Conservation (phyloP, 2,113 vertebrate species). For the Amia ocellicauda region DNA sequence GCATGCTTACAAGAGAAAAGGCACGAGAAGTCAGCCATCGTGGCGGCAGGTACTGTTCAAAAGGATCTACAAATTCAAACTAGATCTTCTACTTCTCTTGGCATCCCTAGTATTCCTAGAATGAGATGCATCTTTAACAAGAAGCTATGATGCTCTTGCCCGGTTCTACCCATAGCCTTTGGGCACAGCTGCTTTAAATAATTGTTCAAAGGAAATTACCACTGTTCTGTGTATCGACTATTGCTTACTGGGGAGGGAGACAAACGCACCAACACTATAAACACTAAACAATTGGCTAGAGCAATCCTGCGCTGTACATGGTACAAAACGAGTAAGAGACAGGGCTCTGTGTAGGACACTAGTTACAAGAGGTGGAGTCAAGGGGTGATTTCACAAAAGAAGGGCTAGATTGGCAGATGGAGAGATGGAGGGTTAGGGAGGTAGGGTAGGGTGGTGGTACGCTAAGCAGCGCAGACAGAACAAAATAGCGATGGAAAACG, state of each 20-base stretch:
- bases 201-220: constrained; percentile 23
- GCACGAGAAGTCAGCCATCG: too few relatives aligned
- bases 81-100: too few relatives aligned
- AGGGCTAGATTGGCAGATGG: too few relatives aligned
- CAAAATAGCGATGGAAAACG: neutral
- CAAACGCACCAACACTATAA: constrained; percentile 27
- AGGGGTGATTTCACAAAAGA: too few relatives aligned
- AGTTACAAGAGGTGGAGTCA: too few relatives aligned
- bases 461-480: neutral
- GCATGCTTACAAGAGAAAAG: too few relatives aligned
- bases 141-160: neutral
- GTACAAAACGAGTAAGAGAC: too few relatives aligned
- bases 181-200: constrained; percentile 23
- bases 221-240: constrained; percentile 20
- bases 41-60: too few relatives aligned
- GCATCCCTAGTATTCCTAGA: too few relatives aligned
- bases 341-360: too few relatives aligned
- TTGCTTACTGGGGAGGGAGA: constrained; percentile 21
- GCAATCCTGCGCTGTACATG: neutral
- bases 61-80: too few relatives aligned
- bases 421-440: constrained; percentile 30
- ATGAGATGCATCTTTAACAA: too few relatives aligned
- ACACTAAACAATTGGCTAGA: neutral
- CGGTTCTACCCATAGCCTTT: neutral
- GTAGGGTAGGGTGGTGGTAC: constrained; percentile 22